Evolutionary conservation across 2,113 vertebrate species (phyloP).

Genomic region (Cercocebus atys): DNA sequence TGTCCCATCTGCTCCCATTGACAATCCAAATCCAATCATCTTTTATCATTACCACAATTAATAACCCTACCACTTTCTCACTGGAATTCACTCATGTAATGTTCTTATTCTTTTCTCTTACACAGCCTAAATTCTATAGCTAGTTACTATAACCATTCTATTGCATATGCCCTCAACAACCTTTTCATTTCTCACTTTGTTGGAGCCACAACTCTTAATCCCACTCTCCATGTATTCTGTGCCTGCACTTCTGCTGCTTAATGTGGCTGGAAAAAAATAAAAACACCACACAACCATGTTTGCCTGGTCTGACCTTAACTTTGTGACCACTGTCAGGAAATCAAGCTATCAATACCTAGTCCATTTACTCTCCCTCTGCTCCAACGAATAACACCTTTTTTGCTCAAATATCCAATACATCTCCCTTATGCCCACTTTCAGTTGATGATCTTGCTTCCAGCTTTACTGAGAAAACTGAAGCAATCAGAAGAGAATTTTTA

Average conservation of each 20-base stretch:
- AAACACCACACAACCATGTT: background rate
- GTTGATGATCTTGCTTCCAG: background rate
- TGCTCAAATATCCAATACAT: background rate
- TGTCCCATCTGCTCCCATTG: background rate
- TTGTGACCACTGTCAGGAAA: background rate
- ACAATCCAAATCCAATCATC: background rate
- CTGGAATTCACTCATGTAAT: background rate
- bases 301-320: background rate
- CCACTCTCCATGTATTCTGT: background rate
- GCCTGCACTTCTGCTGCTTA: background rate
- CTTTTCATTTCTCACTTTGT: background rate
- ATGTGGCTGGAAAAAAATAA: background rate
- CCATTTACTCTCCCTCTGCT: background rate
- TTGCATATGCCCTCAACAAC: background rate
- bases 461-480: background rate
- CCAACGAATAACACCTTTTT: background rate
- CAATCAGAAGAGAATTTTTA: background rate
- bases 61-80: background rate
- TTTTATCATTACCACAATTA: background rate
- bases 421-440: background rate
- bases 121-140: background rate
- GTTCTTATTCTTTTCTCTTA: background rate
- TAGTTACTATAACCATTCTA: background rate
- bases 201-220: background rate
- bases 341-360: background rate